These are phyloP conservation scores for Zaprionus ghesquierei DNA, from an alignment of 1,140 invertebrate species.

Conservation along the genomic window DNA sequence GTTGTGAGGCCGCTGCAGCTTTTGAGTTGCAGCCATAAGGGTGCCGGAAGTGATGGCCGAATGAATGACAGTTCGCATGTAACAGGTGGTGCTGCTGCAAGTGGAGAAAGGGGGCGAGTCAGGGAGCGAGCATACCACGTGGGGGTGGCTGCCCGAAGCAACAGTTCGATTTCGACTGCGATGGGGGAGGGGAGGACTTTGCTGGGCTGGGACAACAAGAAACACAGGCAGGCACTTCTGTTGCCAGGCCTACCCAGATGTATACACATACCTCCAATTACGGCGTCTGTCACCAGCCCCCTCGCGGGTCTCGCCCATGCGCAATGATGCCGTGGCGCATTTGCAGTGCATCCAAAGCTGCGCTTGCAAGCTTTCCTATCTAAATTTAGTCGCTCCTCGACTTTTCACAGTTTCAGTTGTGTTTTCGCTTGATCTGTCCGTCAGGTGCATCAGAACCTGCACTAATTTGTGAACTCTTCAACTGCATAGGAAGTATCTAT, in stretches of 20 bases:
- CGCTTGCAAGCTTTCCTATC: constrained; percentile 12
- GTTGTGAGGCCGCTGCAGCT: constrained; percentile 9
- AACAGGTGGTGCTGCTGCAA: constrained; percentile 30
- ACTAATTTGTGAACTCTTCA: not conserved
- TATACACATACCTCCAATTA: not conserved
- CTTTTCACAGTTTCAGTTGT: constrained; percentile 17
- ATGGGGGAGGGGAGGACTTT: not conserved
- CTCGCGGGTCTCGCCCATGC: constrained; percentile 23
- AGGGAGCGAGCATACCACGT: too few species aligned
- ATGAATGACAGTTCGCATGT: constrained; percentile 29
- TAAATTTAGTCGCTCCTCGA: constrained; percentile 8
- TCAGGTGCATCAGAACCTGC: constrained; percentile 11
- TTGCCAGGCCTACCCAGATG: constrained; percentile 20
- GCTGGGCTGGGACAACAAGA: constrained; percentile 10
- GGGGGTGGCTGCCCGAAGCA: constrained; percentile 17
- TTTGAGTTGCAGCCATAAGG: constrained; percentile 12
- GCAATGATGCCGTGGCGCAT: constrained; percentile 2
- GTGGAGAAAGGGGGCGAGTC: not conserved
- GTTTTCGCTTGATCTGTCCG: not conserved
- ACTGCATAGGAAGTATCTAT: not conserved
- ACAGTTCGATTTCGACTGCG: constrained; percentile 24
- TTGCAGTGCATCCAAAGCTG: constrained; percentile 24
- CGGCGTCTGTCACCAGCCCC: not conserved
- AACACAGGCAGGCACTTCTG: constrained; percentile 15
- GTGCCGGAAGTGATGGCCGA: constrained; percentile 35